These are phyloP conservation scores for Polyploca ridens DNA, from an alignment of 2,888 invertebrate genomes.

Conservation along the genomic window DNA sequence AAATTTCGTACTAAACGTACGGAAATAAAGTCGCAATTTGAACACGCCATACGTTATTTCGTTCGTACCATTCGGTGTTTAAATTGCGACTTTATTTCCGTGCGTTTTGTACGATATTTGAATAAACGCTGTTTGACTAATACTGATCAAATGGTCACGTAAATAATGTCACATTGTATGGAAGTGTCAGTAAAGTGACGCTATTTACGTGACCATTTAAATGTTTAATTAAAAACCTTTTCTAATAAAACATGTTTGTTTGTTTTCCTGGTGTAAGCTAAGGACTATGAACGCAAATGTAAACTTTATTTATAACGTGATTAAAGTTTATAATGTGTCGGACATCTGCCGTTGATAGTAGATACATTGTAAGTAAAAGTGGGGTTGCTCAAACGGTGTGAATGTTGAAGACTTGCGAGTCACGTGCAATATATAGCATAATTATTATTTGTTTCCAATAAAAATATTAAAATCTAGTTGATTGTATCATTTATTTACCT, in stretches of 20 bases:
- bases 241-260: not conserved
- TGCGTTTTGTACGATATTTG: no score
- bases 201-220: no score
- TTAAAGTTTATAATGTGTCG: constrained; percentile 27
- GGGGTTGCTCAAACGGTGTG: constrained; percentile 75
- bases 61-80: no score
- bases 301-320: constrained; percentile 20
- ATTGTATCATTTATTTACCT: constrained; percentile 27
- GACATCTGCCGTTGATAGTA: constrained; percentile 16
- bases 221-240: no score
- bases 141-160: no score
- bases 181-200: not conserved
- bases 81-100: no score
- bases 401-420: constrained; percentile 63
- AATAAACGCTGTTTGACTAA: no score
- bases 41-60: no score
- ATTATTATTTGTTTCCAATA: constrained; percentile 84
- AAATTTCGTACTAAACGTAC: no score
- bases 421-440: constrained; percentile 84
- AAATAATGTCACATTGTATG: no score
- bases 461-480: constrained; percentile 67
- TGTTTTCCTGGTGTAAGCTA: not conserved
- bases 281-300: not conserved
- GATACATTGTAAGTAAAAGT: constrained; percentile 68
- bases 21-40: no score